Conservation (phyloP, 2,888 invertebrate species). For the Mythimna impura region DNA sequence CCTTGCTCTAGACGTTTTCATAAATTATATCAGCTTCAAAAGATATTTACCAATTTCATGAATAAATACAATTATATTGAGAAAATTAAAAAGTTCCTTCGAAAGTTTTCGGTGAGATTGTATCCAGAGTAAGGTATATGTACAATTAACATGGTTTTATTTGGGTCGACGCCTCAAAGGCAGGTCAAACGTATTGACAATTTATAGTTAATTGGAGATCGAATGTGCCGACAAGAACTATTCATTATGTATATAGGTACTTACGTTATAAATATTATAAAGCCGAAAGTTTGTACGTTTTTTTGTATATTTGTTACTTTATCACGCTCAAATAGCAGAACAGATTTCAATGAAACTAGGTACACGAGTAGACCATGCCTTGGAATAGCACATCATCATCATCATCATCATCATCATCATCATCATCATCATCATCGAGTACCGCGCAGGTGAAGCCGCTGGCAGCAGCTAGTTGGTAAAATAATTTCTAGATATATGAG, state of each 20-base stretch:
- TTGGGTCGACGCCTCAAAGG: constrained; percentile 33
- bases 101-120: constrained; percentile 1
- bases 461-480: neutral
- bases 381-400: too few relatives aligned
- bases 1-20: constrained; percentile 11
- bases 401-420: too few relatives aligned
- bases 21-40: constrained; percentile 15
- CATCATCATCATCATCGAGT: too few relatives aligned
- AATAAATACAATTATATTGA: neutral
- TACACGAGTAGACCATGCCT: too few relatives aligned
- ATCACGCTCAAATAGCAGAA: too few relatives aligned
- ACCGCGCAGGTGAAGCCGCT: too few relatives aligned
- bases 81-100: constrained; percentile 5
- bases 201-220: constrained; percentile 30
- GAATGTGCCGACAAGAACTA: constrained; percentile 27
- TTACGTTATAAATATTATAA: constrained; percentile 9
- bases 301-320: too few relatives aligned
- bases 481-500: neutral
- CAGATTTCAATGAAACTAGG: too few relatives aligned
- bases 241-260: neutral
- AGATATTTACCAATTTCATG: neutral
- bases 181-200: constrained; percentile 54
- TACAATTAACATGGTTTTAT: constrained; percentile 34
- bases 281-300: too few relatives aligned
- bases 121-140: neutral